Base-by-base conservation (phyloP, 2,888 invertebrate species). In the Nomada lathburiana region DNA sequence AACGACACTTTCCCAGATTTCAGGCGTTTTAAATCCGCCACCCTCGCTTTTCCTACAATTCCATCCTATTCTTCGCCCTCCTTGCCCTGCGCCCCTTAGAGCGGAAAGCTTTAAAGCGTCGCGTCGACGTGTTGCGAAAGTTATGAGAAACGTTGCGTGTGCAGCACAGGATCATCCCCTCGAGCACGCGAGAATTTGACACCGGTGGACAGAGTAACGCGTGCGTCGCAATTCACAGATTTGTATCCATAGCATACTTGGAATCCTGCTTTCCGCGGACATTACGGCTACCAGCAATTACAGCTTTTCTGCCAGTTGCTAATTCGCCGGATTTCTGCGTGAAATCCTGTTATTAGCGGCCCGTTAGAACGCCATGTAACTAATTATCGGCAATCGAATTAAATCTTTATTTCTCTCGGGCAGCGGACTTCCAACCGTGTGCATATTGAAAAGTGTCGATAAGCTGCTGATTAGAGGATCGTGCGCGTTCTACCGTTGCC, bases 361-460 rank as follows among this genome's bases (percentile, higher is more conserved):
- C 67, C 67, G 47, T 47, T 70, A 55, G 26, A 23, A 60, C 62
- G 62, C 23, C 60, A 44, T 55, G 52, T 71, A 82, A 71, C 75
- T 82, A 80, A 82, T 82, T 81, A 76, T 71, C 82, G 70, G 23
- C 55, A 20, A 80, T 80, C 75, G 81, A 82, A 75, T 80, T 82
- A 80, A 75, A 82, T 80, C 67, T 76, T 80, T 75, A 80, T 71
- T 75, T 82, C 29, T 44, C 7, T 0, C 11, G 2, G 42, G n/a
- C 9, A 16, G 29, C 68, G 20, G 52, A 52, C 50, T 2, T 10
- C 3, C 11, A 1, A 0, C 7, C 11, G 4, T 18, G 60, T 29
- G 62, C 62, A 55, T 79, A 72, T 68, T 72, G 80, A 80, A 79
- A 68, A 80, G 72, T 80, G 67, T 68, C 63, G 80, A 79, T 79